Evolutionary conservation across 2,888 invertebrate species (phyloP).

Genomic region (Sarcophaga subvicina): DNA sequence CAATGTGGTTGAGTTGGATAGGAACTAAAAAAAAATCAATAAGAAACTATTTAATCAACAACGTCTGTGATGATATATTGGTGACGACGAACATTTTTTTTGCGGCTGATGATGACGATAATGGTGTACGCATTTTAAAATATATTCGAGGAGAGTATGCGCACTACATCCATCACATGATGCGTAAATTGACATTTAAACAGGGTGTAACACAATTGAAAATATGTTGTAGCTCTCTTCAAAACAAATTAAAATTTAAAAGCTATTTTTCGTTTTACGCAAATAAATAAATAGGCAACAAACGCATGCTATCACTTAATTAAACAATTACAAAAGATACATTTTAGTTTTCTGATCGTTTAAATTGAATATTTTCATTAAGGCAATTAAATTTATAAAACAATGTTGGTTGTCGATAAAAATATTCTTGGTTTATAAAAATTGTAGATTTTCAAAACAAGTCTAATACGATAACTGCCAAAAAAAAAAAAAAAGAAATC

Average conservation of each 20-base stretch:
- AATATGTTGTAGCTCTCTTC: slow-evolving; percentile 31
- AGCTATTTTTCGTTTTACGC: slow-evolving; percentile 15
- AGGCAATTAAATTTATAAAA: too few relatives aligned
- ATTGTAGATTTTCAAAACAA: too few relatives aligned
- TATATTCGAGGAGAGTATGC: slow-evolving; percentile 60
- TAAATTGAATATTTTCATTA: too few relatives aligned
- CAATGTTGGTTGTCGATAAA: too few relatives aligned
- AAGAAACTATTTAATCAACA: slow-evolving; percentile 56
- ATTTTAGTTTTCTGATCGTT: too few relatives aligned
- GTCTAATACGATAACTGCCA: too few relatives aligned
- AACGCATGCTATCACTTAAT: too few relatives aligned
- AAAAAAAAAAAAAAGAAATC: too few relatives aligned
- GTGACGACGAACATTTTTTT: slow-evolving; percentile 21
- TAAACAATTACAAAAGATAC: too few relatives aligned
- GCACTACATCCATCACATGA: slow-evolving; percentile 66
- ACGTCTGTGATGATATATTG: slow-evolving; percentile 18
- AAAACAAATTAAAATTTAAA: slow-evolving; percentile 51
- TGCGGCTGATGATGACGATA: slow-evolving; percentile 40
- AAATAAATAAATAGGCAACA: not conserved
- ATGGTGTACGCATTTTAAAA: slow-evolving; percentile 58
- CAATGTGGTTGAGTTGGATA: slow-evolving; percentile 45
- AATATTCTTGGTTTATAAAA: too few relatives aligned
- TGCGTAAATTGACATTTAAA: slow-evolving; percentile 51
- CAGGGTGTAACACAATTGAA: slow-evolving; percentile 65
- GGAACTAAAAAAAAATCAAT: slow-evolving; percentile 60